These are phyloP conservation scores for Sarcophaga carnaria DNA, from an alignment of 2,888 invertebrate genomes.

Conservation along the genomic window DNA sequence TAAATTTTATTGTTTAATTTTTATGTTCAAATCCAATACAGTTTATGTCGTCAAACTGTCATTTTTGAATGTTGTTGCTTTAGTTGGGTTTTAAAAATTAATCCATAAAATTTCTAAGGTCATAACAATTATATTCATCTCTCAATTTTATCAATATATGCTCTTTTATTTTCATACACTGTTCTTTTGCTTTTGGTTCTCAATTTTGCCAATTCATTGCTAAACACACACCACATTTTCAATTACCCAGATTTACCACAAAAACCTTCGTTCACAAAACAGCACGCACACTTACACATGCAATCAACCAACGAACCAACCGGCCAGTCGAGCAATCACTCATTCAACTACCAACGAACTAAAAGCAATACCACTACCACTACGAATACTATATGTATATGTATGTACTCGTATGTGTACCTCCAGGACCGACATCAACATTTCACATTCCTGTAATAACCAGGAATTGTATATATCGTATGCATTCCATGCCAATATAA, in stretches of 20 bases:
- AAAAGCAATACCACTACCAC: background rate
- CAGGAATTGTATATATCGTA: constrained; percentile 1
- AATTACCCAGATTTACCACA: constrained; percentile 58
- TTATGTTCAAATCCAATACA: background rate
- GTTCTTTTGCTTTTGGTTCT: background rate
- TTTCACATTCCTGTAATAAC: constrained; percentile 9
- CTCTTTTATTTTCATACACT: background rate
- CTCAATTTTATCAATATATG: background rate
- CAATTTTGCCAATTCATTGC: constrained; percentile 46
- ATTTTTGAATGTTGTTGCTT: no score
- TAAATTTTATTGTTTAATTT: background rate
- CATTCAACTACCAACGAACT: no score
- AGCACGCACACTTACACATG: constrained; percentile 41
- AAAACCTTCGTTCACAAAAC: constrained; percentile 45
- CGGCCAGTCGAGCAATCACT: no score
- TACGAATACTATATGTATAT: background rate
- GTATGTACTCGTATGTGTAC: background rate
- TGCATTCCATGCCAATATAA: constrained; percentile 16
- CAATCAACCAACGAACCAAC: constrained; percentile 6
- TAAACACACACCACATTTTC: constrained; percentile 56
- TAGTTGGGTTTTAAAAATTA: no score
- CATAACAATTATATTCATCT: no score
- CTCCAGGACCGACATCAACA: background rate
- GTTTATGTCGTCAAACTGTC: no score
- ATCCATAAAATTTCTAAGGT: no score